A percentile compares a stretch with the other conserved stretches of the same genome.
Evolutionary conservation across 2,797 vertebrate species (phyloP).

Genomic region (Sebastes trivittatus): DNA sequence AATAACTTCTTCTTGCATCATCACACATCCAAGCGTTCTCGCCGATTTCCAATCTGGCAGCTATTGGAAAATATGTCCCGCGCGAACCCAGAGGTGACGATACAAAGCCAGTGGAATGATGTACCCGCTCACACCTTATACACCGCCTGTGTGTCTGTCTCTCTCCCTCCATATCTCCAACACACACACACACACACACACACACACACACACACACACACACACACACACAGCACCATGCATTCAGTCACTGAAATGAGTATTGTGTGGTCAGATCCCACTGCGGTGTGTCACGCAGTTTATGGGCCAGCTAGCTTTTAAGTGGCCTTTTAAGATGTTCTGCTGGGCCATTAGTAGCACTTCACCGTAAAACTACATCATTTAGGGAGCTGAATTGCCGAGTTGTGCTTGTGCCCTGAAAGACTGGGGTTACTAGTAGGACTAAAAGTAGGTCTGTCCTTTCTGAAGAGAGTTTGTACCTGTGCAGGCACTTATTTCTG

Average conservation of each 20-base stretch:
- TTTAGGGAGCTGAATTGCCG: constrained; percentile 71
- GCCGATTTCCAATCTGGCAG: constrained; percentile 33
- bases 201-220: not conserved
- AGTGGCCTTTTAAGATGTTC: constrained; percentile 76
- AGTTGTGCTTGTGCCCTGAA: constrained; percentile 62
- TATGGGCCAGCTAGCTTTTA: constrained; percentile 73
- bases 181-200: not conserved
- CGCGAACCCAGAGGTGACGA: constrained; percentile 37
- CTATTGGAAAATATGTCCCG: constrained; percentile 27
- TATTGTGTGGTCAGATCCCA: constrained; percentile 69
- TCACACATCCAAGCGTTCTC: constrained; percentile 20
- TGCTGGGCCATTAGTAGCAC: constrained; percentile 78
- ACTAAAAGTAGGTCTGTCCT: constrained; percentile 65
- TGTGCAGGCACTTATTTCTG: constrained; percentile 26
- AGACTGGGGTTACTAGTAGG: constrained; percentile 53
- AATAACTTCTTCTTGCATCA: constrained; percentile 50
- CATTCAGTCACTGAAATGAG: constrained; percentile 43
- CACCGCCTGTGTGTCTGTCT: not conserved
- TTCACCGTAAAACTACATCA: constrained; percentile 75
- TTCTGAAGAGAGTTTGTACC: constrained; percentile 37
- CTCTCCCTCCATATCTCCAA: not conserved
- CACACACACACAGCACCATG: not conserved
- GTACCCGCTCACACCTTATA: constrained; percentile 39
- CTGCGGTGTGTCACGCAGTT: constrained; percentile 72
- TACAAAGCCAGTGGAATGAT: constrained; percentile 27